Conservation (phyloP, 1,140 invertebrate species). For the Psilanteris sp. region DNA sequence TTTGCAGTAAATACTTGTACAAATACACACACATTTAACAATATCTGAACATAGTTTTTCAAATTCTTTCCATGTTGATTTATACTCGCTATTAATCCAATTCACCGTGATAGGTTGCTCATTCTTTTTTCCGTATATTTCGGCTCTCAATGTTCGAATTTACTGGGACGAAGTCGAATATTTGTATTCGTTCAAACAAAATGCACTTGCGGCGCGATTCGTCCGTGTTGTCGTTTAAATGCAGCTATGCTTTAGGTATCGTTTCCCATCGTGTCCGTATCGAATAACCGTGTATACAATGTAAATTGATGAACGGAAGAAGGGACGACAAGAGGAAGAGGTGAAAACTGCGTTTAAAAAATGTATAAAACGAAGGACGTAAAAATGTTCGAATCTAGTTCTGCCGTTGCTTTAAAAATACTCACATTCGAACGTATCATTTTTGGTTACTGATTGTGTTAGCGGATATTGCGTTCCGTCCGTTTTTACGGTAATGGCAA, state of each 20-base stretch:
- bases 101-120: slow-evolving; percentile 47
- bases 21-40: slow-evolving; percentile 18
- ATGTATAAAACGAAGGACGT: slow-evolving; percentile 41
- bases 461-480: slow-evolving; percentile 5
- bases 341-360: slow-evolving; percentile 49
- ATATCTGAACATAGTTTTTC: slow-evolving; percentile 42
- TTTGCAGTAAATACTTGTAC: slow-evolving; percentile 20
- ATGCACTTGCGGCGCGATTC: slow-evolving; percentile 46
- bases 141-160: slow-evolving; percentile 27
- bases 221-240: slow-evolving; percentile 57
- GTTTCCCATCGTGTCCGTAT: slow-evolving; percentile 60
- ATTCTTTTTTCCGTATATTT: slow-evolving; percentile 32
- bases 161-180: slow-evolving; percentile 48
- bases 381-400: slow-evolving; percentile 22
- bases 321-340: slow-evolving; percentile 34
- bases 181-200: slow-evolving; percentile 52
- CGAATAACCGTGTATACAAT: slow-evolving; percentile 51
- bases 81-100: slow-evolving; percentile 53
- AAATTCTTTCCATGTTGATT: slow-evolving; percentile 48
- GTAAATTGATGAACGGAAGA: slow-evolving; percentile 55
- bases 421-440: slow-evolving; percentile 25
- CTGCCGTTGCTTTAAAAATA: slow-evolving; percentile 29
- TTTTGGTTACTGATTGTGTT: slow-evolving; percentile 13
- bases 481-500: slow-evolving; percentile 31
- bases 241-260: slow-evolving; percentile 55